Evolutionary conservation across 2,113 vertebrate genomes (phyloP).

Genomic region (Pandion haliaetus): DNA sequence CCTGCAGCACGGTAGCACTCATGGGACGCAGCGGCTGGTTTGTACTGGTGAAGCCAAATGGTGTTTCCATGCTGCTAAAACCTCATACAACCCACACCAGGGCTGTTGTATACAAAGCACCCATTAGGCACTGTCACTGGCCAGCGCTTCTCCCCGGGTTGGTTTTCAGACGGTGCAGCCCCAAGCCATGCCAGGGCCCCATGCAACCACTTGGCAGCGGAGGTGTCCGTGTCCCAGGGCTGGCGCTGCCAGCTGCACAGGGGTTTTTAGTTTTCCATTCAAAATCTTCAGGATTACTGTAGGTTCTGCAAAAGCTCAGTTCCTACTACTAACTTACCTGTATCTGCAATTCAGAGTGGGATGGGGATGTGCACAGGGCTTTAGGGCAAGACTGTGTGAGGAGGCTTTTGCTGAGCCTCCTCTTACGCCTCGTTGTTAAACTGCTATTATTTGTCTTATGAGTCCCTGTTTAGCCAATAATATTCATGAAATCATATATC

Average conservation of each 20-base stretch:
- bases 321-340: background rate
- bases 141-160: accelerated
- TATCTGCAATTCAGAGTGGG: background rate
- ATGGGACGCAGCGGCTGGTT: background rate
- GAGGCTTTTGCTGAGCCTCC: background rate
- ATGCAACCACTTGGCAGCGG: background rate
- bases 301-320: background rate
- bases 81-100: background rate
- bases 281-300: background rate
- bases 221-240: background rate
- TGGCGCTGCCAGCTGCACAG: background rate
- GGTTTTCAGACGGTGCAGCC: background rate
- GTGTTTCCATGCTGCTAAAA: background rate
- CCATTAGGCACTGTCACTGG: background rate
- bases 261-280: background rate
- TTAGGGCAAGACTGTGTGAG: background rate
- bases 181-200: accelerated
- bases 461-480: background rate
- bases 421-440: background rate
- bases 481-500: background rate
- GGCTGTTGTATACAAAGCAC: background rate
- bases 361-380: accelerated
- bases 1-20: background rate
- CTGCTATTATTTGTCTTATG: background rate
- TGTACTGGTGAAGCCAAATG: background rate